Conservation (phyloP, 2,888 invertebrate genomes). For the Copidosoma aretas region DNA sequence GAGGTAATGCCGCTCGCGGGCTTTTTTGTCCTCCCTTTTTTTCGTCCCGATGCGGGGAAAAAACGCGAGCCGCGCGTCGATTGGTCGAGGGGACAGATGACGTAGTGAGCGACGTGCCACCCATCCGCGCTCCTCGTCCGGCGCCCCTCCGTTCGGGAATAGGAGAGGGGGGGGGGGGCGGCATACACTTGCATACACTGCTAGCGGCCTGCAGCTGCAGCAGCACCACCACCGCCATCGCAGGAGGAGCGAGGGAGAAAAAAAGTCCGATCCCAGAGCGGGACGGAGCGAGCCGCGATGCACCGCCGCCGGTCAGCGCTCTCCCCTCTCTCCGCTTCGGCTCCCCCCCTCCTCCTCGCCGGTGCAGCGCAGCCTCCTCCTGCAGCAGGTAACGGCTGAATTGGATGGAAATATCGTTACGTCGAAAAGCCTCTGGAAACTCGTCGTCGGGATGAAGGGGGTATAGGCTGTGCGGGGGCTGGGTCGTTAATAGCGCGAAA, state of each 20-base stretch:
- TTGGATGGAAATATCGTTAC: slow-evolving; percentile 60
- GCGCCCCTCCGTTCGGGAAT: not conserved
- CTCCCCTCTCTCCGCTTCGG: slow-evolving; percentile 20
- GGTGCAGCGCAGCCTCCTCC: not conserved
- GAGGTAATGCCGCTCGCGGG: slow-evolving; percentile 59
- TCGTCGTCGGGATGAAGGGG: slow-evolving; percentile 43
- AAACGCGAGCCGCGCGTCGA: slow-evolving; percentile 62
- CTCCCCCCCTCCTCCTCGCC: slow-evolving; percentile 5
- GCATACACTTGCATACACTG: slow-evolving; percentile 39
- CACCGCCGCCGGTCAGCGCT: slow-evolving; percentile 3
- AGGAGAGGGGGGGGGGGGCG: slow-evolving; percentile 45
- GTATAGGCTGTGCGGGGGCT: slow-evolving; percentile 18
- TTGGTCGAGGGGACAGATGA: slow-evolving; percentile 64
- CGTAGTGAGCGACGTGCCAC: slow-evolving; percentile 63
- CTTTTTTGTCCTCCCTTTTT: slow-evolving; percentile 55
- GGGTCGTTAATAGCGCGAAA: slow-evolving; percentile 20
- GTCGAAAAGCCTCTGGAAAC: slow-evolving; percentile 53
- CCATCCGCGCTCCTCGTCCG: slow-evolving; percentile 44
- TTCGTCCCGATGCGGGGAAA: slow-evolving; percentile 57
- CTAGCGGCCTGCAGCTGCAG: slow-evolving; percentile 34
- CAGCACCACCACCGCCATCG: slow-evolving; percentile 31
- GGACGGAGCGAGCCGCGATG: slow-evolving; percentile 30
- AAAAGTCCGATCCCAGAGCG: slow-evolving; percentile 40
- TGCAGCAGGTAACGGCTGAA: slow-evolving; percentile 21
- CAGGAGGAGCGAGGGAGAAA: slow-evolving; percentile 8